phyloP scores from a whole-genome alignment of 2,113 vertebrate genomes.

The Anarhynchus alexandrinus region DNA sequence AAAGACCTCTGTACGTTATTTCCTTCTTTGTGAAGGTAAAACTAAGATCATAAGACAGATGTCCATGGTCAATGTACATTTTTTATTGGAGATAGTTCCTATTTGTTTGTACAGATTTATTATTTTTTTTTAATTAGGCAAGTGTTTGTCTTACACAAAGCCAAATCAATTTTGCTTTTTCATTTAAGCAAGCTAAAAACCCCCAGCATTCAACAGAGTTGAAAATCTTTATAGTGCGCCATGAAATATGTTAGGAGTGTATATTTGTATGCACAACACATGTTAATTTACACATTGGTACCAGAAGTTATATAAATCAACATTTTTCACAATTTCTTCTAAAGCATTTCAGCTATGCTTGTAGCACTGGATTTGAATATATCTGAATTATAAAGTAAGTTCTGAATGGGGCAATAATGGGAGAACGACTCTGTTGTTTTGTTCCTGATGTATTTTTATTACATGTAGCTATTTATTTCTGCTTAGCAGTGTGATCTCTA shows the following conservation, averaged over 20 bases:
- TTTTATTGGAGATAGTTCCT: neutral
- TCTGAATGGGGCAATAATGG: neutral
- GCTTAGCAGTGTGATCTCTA: neutral
- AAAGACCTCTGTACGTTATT: neutral
- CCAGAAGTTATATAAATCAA: neutral
- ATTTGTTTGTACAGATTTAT: neutral
- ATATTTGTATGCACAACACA: neutral
- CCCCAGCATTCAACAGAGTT: neutral
- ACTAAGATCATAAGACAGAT: neutral
- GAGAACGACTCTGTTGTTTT: neutral
- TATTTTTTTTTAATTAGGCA: neutral
- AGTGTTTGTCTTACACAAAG: neutral
- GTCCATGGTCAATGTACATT: accelerated
- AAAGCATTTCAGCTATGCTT: constrained; percentile 21
- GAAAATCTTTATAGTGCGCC: constrained; percentile 17
- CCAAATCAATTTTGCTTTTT: neutral
- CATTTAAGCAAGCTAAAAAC: neutral
- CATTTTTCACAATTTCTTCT: constrained; percentile 1
- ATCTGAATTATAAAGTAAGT: neutral
- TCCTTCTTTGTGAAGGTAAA: neutral
- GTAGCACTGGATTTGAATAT: neutral
- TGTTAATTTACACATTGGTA: constrained; percentile 19
- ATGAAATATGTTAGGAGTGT: constrained; percentile 15
- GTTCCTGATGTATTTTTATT: neutral
- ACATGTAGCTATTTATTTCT: neutral